Evolutionary conservation across 2,888 invertebrate species (phyloP).

Genomic region (Elysia crispata): DNA sequence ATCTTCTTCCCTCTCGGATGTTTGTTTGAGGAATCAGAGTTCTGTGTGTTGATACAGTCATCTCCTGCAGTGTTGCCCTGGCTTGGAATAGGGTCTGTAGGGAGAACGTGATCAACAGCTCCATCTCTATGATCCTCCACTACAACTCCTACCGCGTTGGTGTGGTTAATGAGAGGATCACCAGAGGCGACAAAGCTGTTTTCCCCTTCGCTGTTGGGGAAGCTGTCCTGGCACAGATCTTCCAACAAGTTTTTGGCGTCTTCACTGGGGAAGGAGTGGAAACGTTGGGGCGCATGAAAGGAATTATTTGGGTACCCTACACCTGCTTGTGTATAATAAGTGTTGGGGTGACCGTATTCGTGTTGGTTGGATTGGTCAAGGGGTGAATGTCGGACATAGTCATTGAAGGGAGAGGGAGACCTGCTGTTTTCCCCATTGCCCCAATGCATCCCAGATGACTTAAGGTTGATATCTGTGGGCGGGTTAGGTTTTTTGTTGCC

Average conservation of each 20-base stretch:
- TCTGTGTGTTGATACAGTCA: too few relatives aligned
- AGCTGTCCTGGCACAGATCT: too few relatives aligned
- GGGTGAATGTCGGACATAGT: slow-evolving; percentile 66
- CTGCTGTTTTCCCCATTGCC: background rate
- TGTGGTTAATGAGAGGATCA: slow-evolving; percentile 14
- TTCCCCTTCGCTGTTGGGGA: too few relatives aligned
- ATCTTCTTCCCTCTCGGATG: slow-evolving; percentile 52
- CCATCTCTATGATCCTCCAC: background rate
- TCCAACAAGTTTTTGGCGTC: too few relatives aligned
- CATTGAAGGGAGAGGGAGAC: background rate
- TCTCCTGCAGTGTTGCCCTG: too few relatives aligned
- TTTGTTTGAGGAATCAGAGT: too few relatives aligned
- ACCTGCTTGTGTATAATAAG: slow-evolving; percentile 68
- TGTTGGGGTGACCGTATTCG: slow-evolving; percentile 66
- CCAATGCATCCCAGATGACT: too few relatives aligned
- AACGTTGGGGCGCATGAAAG: slow-evolving; percentile 57
- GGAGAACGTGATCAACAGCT: too few relatives aligned
- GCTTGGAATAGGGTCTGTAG: too few relatives aligned
- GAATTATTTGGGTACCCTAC: slow-evolving; percentile 71
- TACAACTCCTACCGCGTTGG: background rate
- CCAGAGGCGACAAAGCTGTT: background rate
- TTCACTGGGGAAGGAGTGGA: slow-evolving; percentile 37
- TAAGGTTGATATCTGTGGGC: background rate
- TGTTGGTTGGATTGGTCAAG: slow-evolving; percentile 62
- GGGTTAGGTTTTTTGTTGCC: background rate